Base-by-base conservation (phyloP, 2,888 invertebrate genomes). In the Cephus runcator region DNA sequence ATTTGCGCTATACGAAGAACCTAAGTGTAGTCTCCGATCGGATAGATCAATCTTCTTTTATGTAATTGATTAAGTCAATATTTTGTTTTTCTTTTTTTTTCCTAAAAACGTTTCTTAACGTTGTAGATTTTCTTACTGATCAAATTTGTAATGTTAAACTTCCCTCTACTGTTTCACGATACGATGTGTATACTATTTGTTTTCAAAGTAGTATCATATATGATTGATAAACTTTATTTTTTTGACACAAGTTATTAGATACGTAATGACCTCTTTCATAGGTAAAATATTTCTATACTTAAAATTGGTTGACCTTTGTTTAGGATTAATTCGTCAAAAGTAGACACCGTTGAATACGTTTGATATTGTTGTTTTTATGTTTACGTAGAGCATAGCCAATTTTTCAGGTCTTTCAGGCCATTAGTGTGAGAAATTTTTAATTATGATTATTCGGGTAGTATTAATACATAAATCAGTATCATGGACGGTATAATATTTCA, bases 1-100 rank as follows among this genome's bases (percentile, higher is more conserved):
- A 83, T 81, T 84, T 81, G 73, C 78, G 56, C 9, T 56, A 23
- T 23, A 15, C 56, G 56, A 56, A 1, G 56, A 56, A 1, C 23
- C 9, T 56, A 40, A 9, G 1, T 23, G 9, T 31, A 71, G 31
- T 71, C 11, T 71, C 71, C 12, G 71, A 71, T 31, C 71, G 56
- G 56, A 56, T 56, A 56, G 56, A 56, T 56, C 56, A 56, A 40
- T 40, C 40, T 40, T 40, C 40, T 40, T 23, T 56, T 56, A 56
- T 56, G 9, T 56, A 56, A 56, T 23, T 56, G 23, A 56, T 56
- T 56, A 56, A 56, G 9, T 9, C 23, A 56, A 56, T 56, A 56
- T 56, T 15, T 9, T 23, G 23, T 23, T 56, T 56, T 23, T 56
- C 4, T 23, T 15, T 36, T 6, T 40, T 40, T 40, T 23, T 15